These are phyloP conservation scores for Cardiocondyla obscurior DNA, from an alignment of 1,140 invertebrate species.

Conservation along the genomic window DNA sequence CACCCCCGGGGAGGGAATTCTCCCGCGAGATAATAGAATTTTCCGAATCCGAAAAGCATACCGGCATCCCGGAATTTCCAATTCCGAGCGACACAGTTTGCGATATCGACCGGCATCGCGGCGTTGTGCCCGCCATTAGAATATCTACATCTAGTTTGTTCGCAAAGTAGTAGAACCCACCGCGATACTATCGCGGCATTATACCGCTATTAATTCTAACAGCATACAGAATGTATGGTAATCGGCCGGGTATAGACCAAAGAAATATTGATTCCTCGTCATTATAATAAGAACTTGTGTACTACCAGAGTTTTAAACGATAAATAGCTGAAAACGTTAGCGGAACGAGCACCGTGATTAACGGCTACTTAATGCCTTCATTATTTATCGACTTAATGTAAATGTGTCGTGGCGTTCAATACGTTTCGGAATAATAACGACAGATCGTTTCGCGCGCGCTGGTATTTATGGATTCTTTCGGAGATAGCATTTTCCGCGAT, in stretches of 20 bases:
- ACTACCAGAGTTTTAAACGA: constrained; percentile 29
- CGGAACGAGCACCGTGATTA: constrained; percentile 29
- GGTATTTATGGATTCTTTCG: background rate
- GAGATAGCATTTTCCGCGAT: background rate
- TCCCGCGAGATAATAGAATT: constrained; percentile 3
- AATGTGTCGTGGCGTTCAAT: constrained; percentile 8
- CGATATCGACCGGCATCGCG: constrained; percentile 31
- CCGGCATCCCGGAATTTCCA: constrained; percentile 7
- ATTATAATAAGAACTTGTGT: constrained; percentile 39
- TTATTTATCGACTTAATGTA: constrained; percentile 48
- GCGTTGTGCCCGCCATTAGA: constrained; percentile 21
- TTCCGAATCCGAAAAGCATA: background rate
- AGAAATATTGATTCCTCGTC: constrained; percentile 51
- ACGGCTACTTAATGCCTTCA: constrained; percentile 1
- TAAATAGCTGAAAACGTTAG: constrained; percentile 30
- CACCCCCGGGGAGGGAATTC: too few relatives aligned
- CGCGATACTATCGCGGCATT: constrained; percentile 36
- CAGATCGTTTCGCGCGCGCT: background rate
- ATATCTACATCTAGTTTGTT: constrained; percentile 58
- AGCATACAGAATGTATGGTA: constrained; percentile 35
- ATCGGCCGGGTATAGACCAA: constrained; percentile 21
- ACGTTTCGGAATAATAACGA: background rate
- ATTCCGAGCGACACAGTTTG: constrained; percentile 19
- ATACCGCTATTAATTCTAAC: constrained; percentile 51
- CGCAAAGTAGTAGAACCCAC: constrained; percentile 47